phyloP scores from a whole-genome alignment of 2,888 invertebrate species.

The Boloria euphrosyne region DNA sequence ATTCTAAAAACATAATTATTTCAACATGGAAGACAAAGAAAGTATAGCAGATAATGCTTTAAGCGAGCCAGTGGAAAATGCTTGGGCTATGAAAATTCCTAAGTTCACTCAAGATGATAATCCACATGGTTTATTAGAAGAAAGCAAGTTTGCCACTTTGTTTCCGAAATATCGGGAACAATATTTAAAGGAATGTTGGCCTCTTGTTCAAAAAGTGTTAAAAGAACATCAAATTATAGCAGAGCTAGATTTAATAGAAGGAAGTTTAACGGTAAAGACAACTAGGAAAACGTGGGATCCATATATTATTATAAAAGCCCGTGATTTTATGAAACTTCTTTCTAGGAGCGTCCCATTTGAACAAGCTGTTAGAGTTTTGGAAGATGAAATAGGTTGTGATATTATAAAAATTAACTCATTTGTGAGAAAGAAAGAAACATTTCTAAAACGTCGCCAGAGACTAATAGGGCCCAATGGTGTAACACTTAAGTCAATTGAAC shows the following conservation, averaged over 20 bases:
- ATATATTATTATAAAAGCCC: slow-evolving; percentile 96
- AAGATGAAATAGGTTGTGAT: slow-evolving; percentile 96
- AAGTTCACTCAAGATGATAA: slow-evolving; percentile 94
- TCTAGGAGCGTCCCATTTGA: slow-evolving; percentile 98
- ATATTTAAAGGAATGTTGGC: slow-evolving; percentile 97
- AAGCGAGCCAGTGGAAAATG: slow-evolving; percentile 88
- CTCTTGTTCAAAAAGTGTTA: slow-evolving; percentile 93
- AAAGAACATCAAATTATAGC: slow-evolving; percentile 90
- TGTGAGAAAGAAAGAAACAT: slow-evolving; percentile 95
- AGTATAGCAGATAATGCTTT: slow-evolving; percentile 51
- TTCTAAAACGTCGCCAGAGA: slow-evolving; percentile 96
- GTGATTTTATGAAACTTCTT: slow-evolving; percentile 97
- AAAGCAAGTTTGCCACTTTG: slow-evolving; percentile 97
- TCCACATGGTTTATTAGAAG: slow-evolving; percentile 92
- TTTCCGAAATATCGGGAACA: slow-evolving; percentile 99
- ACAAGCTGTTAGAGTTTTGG: slow-evolving; percentile 92
- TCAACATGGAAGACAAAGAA: slow-evolving; percentile 31
- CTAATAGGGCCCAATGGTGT: slow-evolving; percentile 99
- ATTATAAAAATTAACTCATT: slow-evolving; percentile 97
- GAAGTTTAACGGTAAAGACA: slow-evolving; percentile 96
- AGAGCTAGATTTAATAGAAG: slow-evolving; percentile 95
- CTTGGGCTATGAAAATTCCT: slow-evolving; percentile 93
- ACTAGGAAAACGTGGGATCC: slow-evolving; percentile 99
- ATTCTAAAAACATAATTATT: background rate
- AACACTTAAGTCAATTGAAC: slow-evolving; percentile 97